These are phyloP conservation scores for Eriosoma lanigerum DNA, from an alignment of 1,140 invertebrate species.

Conservation along the genomic window DNA sequence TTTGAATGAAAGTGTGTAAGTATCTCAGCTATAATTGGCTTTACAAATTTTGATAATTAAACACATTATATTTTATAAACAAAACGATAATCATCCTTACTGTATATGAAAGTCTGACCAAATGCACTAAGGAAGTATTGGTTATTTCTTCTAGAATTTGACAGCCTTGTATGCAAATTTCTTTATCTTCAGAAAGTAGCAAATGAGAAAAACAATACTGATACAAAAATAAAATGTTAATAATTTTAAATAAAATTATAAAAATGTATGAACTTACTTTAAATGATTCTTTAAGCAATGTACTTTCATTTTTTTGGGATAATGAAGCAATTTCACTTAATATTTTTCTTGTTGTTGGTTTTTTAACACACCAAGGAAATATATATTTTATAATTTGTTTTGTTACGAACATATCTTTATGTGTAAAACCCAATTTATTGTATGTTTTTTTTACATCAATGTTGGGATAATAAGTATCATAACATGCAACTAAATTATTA, in stretches of 20 bases:
- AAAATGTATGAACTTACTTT: slow-evolving; percentile 28
- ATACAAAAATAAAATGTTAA: slow-evolving; percentile 4
- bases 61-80: slow-evolving; percentile 33
- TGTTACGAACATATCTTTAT: slow-evolving; percentile 27
- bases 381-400: slow-evolving; percentile 47
- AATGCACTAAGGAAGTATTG: slow-evolving; percentile 53
- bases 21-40: slow-evolving; percentile 53
- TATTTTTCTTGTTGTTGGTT: slow-evolving; percentile 39
- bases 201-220: slow-evolving; percentile 40
- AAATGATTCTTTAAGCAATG: slow-evolving; percentile 51
- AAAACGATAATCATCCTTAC: slow-evolving; percentile 52
- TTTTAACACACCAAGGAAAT: slow-evolving; percentile 49
- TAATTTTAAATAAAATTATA: background rate
- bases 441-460: slow-evolving; percentile 39
- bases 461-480: slow-evolving; percentile 30
- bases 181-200: slow-evolving; percentile 12
- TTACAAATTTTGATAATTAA: slow-evolving; percentile 52
- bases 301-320: slow-evolving; percentile 39
- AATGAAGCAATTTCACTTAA: slow-evolving; percentile 44
- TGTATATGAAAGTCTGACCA: slow-evolving; percentile 49
- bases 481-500: slow-evolving; percentile 37
- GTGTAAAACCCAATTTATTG: slow-evolving; percentile 32
- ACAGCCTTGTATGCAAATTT: slow-evolving; percentile 7
- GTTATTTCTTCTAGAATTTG: slow-evolving; percentile 54
- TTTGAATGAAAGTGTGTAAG: slow-evolving; percentile 48